A percentile compares a stretch with the other conserved stretches of the same genome.
These are phyloP conservation scores for Limonius californicus DNA, from an alignment of 1,140 invertebrate species.

Conservation along the genomic window DNA sequence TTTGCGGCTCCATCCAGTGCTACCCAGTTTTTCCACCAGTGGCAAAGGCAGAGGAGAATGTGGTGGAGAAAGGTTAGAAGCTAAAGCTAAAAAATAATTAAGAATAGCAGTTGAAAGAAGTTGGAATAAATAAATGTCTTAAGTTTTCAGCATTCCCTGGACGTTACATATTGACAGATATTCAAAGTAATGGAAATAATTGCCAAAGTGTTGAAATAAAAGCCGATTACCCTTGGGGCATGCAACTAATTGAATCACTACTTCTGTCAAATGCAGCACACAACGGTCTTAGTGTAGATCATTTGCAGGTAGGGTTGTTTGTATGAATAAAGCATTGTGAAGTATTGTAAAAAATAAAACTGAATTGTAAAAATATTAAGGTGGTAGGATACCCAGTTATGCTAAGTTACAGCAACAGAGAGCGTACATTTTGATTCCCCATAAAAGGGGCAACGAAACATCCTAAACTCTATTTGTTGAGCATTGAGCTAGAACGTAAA, in stretches of 20 bases:
- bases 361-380: no score
- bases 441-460: no score
- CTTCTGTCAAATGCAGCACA: conserved; percentile 19
- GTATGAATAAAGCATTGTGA: no score
- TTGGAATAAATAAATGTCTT: background rate
- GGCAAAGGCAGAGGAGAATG: conserved; percentile 69
- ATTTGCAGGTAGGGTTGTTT: no score
- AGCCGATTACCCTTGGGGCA: conserved; percentile 51
- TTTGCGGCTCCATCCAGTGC: conserved; percentile 46
- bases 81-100: no score
- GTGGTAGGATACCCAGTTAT: no score
- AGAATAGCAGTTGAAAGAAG: no score
- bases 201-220: conserved; percentile 51
- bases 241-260: conserved; percentile 45
- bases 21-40: conserved; percentile 60
- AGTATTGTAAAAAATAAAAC: no score
- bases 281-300: conserved; percentile 2
- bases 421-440: no score
- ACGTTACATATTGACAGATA: conserved; percentile 56
- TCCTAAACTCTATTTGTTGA: no score
- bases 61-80: conserved; percentile 72
- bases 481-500: no score
- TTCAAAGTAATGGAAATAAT: conserved; percentile 44
- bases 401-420: no score
- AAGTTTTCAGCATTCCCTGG: conserved; percentile 65